Conservation (phyloP, 2,113 vertebrate genomes). For the Leptosomus discolor region DNA sequence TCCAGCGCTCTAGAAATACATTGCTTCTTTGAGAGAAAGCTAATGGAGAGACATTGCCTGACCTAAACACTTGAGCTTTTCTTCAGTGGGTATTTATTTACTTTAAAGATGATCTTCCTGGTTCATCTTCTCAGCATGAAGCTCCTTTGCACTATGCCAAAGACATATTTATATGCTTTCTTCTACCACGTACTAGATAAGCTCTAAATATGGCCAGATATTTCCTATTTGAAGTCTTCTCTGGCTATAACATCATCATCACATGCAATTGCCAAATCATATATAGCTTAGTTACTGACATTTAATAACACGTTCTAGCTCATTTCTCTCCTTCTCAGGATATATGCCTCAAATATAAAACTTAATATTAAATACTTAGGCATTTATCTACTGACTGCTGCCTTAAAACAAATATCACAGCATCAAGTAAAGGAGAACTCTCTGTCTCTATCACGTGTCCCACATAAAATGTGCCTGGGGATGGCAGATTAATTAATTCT, state of each 20-base stretch:
- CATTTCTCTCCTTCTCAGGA: neutral
- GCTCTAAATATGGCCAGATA: neutral
- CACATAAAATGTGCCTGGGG: fast-evolving
- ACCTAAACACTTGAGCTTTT: neutral
- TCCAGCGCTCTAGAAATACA: neutral
- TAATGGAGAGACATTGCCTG: neutral
- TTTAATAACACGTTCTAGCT: neutral
- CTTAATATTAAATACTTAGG: neutral
- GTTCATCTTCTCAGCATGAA: neutral
- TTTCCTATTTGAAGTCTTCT: neutral
- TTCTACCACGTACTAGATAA: fast-evolving
- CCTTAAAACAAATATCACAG: neutral
- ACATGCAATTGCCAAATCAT: neutral
- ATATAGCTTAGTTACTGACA: neutral
- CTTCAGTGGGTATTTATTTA: neutral
- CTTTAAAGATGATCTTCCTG: neutral
- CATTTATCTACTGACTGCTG: neutral
- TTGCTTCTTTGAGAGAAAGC: neutral
- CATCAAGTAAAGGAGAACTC: neutral
- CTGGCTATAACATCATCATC: neutral
- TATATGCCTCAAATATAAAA: neutral
- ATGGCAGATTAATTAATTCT: neutral
- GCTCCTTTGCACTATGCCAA: neutral
- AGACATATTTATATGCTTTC: neutral
- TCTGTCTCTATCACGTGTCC: neutral